Percentiles rank a stretch among this genome's conserved stretches.
Conservation (phyloP, 2,888 invertebrate genomes). For the Coleophora deauratella region DNA sequence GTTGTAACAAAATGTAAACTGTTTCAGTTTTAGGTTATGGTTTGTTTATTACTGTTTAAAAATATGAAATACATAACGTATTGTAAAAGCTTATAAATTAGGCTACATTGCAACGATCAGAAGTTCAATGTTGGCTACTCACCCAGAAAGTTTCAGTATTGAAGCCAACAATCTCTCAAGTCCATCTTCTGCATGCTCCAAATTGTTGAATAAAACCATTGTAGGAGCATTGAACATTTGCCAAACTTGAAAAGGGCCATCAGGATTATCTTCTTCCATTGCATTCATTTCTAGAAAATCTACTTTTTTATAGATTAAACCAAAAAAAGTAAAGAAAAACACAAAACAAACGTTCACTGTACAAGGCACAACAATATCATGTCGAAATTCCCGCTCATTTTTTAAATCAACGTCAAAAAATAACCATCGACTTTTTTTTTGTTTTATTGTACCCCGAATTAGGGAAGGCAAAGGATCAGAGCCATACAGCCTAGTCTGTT, state of each 20-base stretch:
- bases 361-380: too few species aligned
- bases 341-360: background rate
- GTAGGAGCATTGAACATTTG: constrained; percentile 77
- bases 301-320: constrained; percentile 5
- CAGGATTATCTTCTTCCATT: constrained; percentile 61
- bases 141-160: constrained; percentile 74
- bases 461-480: too few species aligned
- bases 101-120: too few species aligned
- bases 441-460: too few species aligned
- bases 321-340: constrained; percentile 9
- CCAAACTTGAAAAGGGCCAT: constrained; percentile 73
- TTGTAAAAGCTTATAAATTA: too few species aligned
- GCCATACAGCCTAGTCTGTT: too few species aligned
- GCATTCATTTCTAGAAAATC: background rate
- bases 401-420: too few species aligned
- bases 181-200: constrained; percentile 69
- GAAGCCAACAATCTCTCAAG: constrained; percentile 73
- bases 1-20: constrained; percentile 13
- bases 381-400: too few species aligned
- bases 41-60: background rate
- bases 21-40: constrained; percentile 2
- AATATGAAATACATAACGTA: too few species aligned
- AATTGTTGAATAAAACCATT: constrained; percentile 71
- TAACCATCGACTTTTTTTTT: too few species aligned
- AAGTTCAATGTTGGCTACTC: constrained; percentile 16